A percentile compares a stretch with the other conserved stretches of the same genome.
These are phyloP conservation scores for Takifugu bimaculatus DNA, from an alignment of 2,113 vertebrate species.

Conservation along the genomic window DNA sequence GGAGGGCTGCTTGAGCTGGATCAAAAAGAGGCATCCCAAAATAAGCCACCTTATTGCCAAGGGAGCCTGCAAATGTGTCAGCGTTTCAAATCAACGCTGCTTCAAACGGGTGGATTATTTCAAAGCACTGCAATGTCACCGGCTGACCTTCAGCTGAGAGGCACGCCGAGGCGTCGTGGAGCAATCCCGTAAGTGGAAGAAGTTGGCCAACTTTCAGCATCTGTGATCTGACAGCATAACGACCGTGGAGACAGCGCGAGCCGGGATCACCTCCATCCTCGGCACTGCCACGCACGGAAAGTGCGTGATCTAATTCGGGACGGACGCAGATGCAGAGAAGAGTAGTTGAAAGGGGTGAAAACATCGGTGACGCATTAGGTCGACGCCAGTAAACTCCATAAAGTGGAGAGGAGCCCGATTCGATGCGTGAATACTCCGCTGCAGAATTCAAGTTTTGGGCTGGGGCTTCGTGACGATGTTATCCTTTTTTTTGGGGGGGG, in stretches of 20 bases:
- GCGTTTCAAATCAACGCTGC: no score
- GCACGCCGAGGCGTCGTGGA: conserved; percentile 18
- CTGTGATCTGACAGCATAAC: neutral
- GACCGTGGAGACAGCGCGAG: neutral
- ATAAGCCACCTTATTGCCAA: conserved; percentile 29
- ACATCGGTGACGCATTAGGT: conserved; percentile 59
- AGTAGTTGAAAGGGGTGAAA: conserved; percentile 24
- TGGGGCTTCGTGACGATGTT: neutral
- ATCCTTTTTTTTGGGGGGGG: neutral
- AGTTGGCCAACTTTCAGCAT: conserved; percentile 62
- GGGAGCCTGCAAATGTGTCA: conserved; percentile 1
- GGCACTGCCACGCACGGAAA: neutral
- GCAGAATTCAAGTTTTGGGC: conserved; percentile 13
- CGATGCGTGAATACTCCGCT: neutral
- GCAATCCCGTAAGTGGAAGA: conserved; percentile 23
- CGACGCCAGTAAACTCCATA: conserved; percentile 25
- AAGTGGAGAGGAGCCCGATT: conserved; percentile 13
- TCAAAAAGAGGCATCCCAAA: conserved; percentile 20
- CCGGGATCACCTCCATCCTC: neutral
- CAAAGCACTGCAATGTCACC: conserved; percentile 71
- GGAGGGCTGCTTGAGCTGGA: conserved; percentile 8
- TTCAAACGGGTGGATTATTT: conserved; percentile 16
- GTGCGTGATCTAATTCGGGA: neutral
- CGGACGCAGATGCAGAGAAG: neutral
- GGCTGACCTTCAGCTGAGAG: conserved; percentile 67